These are phyloP conservation scores for Barbus barbus DNA, from an alignment of 2,113 vertebrate genomes.

Conservation along the genomic window DNA sequence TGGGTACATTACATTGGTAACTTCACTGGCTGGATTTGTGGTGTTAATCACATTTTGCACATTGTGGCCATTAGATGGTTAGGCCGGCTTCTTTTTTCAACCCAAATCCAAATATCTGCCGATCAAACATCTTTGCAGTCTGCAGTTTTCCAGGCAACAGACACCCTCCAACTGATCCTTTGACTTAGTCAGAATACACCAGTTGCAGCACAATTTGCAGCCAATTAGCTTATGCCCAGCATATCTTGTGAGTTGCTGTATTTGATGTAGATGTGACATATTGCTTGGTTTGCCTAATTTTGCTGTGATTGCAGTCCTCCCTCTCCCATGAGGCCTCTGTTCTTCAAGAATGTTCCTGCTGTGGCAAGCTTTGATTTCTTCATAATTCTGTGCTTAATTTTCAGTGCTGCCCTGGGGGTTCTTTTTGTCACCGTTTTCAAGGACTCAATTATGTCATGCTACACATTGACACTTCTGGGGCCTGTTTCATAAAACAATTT, in stretches of 20 bases:
- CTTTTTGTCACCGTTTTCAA: not conserved
- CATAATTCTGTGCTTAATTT: not conserved
- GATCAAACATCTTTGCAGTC: not conserved
- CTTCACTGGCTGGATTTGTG: not conserved
- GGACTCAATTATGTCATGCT: not conserved
- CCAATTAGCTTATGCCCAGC: not conserved
- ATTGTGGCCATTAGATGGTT: not conserved
- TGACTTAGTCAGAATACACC: not conserved
- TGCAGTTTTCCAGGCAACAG: not conserved
- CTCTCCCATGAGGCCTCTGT: not conserved
- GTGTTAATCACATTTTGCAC: not conserved
- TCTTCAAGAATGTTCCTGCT: not conserved
- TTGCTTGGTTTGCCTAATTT: not conserved
- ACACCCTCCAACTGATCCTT: not conserved
- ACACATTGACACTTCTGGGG: not conserved
- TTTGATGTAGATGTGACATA: not conserved
- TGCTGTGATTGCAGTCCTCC: not conserved
- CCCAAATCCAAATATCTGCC: not conserved
- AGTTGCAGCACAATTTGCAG: not conserved
- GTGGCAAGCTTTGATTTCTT: not conserved
- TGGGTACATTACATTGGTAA: not conserved
- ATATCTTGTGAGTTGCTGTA: not conserved
- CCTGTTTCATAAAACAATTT: no score
- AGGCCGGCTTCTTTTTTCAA: not conserved
- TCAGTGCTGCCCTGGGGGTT: not conserved